Evolutionary conservation across 2,888 invertebrate genomes (phyloP).

Genomic region (Lapara coniferarum): DNA sequence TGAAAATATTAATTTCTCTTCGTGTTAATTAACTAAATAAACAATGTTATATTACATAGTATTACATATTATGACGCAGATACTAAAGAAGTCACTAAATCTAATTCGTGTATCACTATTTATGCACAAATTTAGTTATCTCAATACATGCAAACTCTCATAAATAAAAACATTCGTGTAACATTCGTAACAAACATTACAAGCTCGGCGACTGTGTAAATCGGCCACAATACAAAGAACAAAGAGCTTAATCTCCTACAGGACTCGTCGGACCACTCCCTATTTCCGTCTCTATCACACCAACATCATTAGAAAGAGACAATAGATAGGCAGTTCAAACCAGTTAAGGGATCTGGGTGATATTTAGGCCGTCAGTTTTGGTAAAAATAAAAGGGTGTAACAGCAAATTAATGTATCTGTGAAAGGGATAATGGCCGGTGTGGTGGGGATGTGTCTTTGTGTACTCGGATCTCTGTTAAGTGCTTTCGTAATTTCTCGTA

Average conservation of each 20-base stretch:
- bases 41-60: too few relatives aligned
- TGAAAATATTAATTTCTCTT: too few relatives aligned
- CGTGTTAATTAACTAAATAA: too few relatives aligned
- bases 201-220: background rate
- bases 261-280: slow-evolving; percentile 40
- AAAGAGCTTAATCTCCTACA: slow-evolving; percentile 37
- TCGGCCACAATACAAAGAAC: slow-evolving; percentile 27
- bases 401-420: slow-evolving; percentile 23
- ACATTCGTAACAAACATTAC: background rate
- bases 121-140: too few relatives aligned
- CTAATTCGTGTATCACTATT: too few relatives aligned
- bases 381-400: slow-evolving; percentile 21
- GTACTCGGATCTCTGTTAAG: slow-evolving; percentile 16
- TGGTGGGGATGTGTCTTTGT: slow-evolving; percentile 15
- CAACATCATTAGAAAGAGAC: slow-evolving; percentile 33
- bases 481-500: slow-evolving; percentile 21
- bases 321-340: slow-evolving; percentile 35
- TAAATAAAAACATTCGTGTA: too few relatives aligned
- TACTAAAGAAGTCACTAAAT: too few relatives aligned
- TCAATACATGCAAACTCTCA: too few relatives aligned
- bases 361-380: slow-evolving; percentile 19
- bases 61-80: too few relatives aligned
- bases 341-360: slow-evolving; percentile 32
- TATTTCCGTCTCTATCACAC: slow-evolving; percentile 35
- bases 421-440: slow-evolving; percentile 13